Conservation (phyloP, 2,888 invertebrate species). For the Leuctra nigra region DNA sequence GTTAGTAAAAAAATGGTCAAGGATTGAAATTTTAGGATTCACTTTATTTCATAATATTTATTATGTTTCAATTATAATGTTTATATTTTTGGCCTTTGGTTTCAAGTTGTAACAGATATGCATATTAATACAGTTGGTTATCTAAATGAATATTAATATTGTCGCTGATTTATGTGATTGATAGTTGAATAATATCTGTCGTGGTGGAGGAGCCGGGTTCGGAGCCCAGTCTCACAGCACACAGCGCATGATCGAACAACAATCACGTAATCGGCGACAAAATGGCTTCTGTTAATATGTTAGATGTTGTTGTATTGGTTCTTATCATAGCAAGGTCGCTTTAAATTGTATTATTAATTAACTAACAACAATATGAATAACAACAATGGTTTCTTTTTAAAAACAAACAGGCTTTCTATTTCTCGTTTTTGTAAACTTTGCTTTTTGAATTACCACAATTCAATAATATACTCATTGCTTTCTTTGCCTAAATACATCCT, state of each 20-base stretch:
- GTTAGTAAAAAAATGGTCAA: neutral
- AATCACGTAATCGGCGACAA: too few species aligned
- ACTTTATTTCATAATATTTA: slow-evolving; percentile 10
- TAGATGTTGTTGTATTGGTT: too few species aligned
- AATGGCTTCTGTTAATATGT: too few species aligned
- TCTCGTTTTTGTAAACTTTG: neutral
- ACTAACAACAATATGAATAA: slow-evolving; percentile 30
- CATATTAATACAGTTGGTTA: slow-evolving; percentile 14
- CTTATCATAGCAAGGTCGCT: too few species aligned
- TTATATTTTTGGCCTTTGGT: slow-evolving; percentile 17
- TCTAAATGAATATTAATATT: too few species aligned
- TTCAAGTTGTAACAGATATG: slow-evolving; percentile 24
- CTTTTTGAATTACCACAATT: neutral
- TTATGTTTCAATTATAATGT: slow-evolving; percentile 15
- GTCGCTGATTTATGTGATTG: too few species aligned
- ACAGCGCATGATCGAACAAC: too few species aligned
- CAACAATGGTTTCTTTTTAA: slow-evolving; percentile 32
- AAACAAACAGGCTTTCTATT: slow-evolving; percentile 31
- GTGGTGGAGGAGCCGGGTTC: too few species aligned
- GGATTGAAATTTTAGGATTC: neutral
- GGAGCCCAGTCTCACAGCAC: too few species aligned
- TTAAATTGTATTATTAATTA: too few species aligned
- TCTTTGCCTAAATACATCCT: neutral
- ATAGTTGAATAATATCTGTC: too few species aligned
- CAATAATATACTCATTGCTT: neutral